phyloP scores from a whole-genome alignment of 2,113 vertebrate genomes.

The Thymallus thymallus region DNA sequence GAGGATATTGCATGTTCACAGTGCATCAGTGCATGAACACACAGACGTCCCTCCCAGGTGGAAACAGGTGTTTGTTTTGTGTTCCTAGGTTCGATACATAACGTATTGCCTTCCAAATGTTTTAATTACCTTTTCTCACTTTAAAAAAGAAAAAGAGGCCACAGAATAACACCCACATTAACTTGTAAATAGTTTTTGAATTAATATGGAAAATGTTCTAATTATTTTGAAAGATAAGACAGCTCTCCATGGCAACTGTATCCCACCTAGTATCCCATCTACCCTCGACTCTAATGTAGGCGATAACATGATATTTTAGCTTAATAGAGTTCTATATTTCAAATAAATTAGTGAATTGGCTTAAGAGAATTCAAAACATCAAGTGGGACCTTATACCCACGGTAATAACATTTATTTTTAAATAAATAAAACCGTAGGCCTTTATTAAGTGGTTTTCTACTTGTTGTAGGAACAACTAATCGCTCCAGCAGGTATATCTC shows the following conservation, averaged over 20 bases:
- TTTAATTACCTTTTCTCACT: neutral
- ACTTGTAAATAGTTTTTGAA: neutral
- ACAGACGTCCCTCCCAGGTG: conserved; percentile 56
- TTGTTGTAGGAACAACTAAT: conserved; percentile 37
- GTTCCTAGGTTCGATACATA: conserved; percentile 7
- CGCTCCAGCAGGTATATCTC: too few relatives aligned
- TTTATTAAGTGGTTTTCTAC: conserved; percentile 12
- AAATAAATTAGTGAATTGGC: neutral
- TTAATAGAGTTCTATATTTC: too few relatives aligned
- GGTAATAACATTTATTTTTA: conserved; percentile 16
- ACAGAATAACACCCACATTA: neutral
- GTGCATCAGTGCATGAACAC: conserved; percentile 57
- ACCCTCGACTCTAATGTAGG: too few relatives aligned
- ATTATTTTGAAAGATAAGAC: too few relatives aligned
- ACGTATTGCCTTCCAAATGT: neutral
- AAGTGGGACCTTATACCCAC: neutral
- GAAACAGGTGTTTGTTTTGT: conserved; percentile 59
- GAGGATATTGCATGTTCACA: conserved; percentile 70
- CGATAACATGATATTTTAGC: too few relatives aligned
- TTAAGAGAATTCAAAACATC: conserved; percentile 23
- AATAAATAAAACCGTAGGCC: conserved; percentile 13
- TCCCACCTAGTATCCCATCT: too few relatives aligned
- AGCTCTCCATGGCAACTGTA: too few relatives aligned
- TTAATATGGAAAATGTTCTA: neutral
- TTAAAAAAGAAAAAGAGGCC: neutral